phyloP scores from a whole-genome alignment of 2,113 vertebrate species.

The Sterrhoptilus dennistouni region DNA sequence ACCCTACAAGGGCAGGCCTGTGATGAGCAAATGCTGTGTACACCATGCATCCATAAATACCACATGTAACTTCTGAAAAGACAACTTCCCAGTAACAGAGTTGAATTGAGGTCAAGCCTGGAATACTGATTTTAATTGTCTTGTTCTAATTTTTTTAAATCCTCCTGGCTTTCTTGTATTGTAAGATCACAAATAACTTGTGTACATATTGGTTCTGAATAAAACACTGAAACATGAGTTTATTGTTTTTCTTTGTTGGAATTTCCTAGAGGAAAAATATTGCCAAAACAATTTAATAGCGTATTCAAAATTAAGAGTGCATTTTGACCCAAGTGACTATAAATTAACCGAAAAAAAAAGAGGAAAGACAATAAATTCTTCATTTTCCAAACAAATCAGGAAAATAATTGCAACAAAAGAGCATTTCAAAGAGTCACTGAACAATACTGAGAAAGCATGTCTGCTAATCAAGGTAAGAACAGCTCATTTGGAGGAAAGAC shows the following conservation, averaged over 20 bases:
- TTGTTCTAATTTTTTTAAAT: background rate
- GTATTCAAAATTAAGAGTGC: slow-evolving; percentile 25
- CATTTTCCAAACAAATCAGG: background rate
- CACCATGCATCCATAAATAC: background rate
- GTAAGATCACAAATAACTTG: background rate
- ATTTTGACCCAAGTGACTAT: slow-evolving; percentile 5
- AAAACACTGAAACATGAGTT: slow-evolving; percentile 5
- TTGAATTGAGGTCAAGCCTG: background rate
- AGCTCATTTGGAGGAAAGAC: background rate
- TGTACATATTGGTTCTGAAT: background rate
- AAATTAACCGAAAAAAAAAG: background rate
- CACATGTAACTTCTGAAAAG: background rate
- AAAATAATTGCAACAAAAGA: slow-evolving; percentile 6
- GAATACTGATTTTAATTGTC: slow-evolving; percentile 6
- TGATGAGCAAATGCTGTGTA: background rate
- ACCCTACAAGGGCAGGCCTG: background rate
- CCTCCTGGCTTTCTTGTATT: background rate
- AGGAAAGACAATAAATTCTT: background rate
- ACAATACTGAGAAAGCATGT: background rate
- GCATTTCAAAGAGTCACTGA: background rate
- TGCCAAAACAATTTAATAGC: slow-evolving; percentile 34
- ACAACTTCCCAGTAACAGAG: background rate
- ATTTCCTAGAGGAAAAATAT: slow-evolving; percentile 7
- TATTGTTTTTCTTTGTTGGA: slow-evolving; percentile 26
- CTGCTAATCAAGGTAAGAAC: slow-evolving; percentile 6